Base-by-base conservation (phyloP, 2,888 invertebrate genomes). In the Epinotia demarniana region DNA sequence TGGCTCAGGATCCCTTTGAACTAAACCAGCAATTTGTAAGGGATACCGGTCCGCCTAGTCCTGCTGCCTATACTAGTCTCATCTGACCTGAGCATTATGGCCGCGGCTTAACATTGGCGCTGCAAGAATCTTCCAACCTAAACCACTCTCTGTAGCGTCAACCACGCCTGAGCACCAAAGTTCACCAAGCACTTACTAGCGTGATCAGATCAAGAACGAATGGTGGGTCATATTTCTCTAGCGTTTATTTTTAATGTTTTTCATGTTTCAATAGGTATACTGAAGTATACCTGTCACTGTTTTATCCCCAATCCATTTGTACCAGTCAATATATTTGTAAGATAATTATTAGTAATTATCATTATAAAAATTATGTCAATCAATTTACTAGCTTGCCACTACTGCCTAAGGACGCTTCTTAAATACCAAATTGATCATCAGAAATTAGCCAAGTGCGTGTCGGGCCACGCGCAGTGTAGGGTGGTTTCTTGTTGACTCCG, bases 181-280 rank as follows among this genome's bases (percentile, higher is more conserved):
- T 61, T 27, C 64, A 64, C 64, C 64, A 23, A 64, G 64, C 64
- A 64, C 64, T 46, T 49, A 64, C 13, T 64, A 64, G 23, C 19
- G 64, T 64, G 46, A 64, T 64, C 16, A 49, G 16, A 23, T 63
- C 43, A 46, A 19, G 6, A 63, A 62, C 46, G 63, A 64, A 49
- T 64, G 18, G 18, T 13, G 39, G n/a, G 9, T 9, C 39, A 39
- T 39, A 4, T n/a, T 53, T 53, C 13, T 49, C 16, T 16, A 1
- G 9, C 1, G 39, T 39, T 39, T 39, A 39, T 39, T 39, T 39
- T 9, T 9, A 39, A 8, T 1, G 16, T 2, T 5, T 4, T 13
- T 16, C 13, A 13, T 13, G 16, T 49, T 49, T 16, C 5, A 49
- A 49, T 46, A 13, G 46, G 46, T 46, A 11, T 27, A 33, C 33